Evolutionary conservation across 1,140 invertebrate species (phyloP).

Genomic region (Eciton burchellii): DNA sequence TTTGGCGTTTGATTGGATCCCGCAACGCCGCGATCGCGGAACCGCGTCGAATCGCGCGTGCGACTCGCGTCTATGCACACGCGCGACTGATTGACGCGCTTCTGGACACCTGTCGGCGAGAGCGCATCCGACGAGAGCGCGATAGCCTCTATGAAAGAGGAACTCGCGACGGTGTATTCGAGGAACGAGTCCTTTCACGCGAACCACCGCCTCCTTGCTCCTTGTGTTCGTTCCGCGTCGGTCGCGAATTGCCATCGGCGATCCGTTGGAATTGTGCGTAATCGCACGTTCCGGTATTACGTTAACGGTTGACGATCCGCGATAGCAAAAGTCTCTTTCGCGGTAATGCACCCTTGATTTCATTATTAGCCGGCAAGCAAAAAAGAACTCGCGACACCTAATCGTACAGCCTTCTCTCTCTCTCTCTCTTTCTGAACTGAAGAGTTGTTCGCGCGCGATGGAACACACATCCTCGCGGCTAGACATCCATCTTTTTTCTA

Average conservation of each 20-base stretch:
- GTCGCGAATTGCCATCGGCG: conserved; percentile 30
- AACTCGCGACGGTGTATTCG: conserved; percentile 62
- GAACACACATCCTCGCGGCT: conserved; percentile 23
- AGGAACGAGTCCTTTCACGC: conserved; percentile 68
- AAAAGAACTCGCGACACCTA: too few relatives aligned
- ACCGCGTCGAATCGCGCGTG: neutral
- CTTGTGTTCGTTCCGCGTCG: conserved; percentile 18
- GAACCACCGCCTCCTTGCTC: conserved; percentile 34
- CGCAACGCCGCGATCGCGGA: conserved; percentile 54
- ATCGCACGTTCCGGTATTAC: neutral
- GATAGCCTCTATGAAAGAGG: conserved; percentile 45
- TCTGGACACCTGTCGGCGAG: conserved; percentile 2
- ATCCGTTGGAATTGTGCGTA: conserved; percentile 31
- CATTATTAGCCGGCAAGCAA: neutral
- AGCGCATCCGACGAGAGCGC: conserved; percentile 41
- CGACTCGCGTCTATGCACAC: conserved; percentile 20
- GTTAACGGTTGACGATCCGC: conserved; percentile 14
- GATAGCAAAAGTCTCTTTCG: neutral
- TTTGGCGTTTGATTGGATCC: conserved; percentile 83
- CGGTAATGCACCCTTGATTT: conserved; percentile 10
- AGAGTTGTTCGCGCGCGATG: conserved; percentile 3
- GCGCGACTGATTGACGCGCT: conserved; percentile 29
- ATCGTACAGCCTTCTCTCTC: too few relatives aligned
- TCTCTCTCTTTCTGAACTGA: too few relatives aligned
- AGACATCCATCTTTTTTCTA: conserved; percentile 28